A percentile compares a stretch with the other conserved stretches of the same genome.
Evolutionary conservation across 1,140 invertebrate genomes (phyloP).

Genomic region (Caerostris extrusa): DNA sequence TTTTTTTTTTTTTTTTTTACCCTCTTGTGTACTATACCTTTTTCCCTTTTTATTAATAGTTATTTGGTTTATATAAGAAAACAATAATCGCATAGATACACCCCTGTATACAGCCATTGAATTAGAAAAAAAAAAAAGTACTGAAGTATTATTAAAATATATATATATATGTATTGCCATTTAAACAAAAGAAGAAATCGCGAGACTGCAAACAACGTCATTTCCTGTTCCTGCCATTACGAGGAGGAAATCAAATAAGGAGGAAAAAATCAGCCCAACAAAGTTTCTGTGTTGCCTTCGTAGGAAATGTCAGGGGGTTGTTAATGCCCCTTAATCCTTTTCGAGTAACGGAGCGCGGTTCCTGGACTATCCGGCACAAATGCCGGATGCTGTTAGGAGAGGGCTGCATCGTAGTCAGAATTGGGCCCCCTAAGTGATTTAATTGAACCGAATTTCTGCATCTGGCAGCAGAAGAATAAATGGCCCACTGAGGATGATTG

Average conservation of each 20-base stretch:
- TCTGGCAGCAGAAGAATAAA: constrained; percentile 32
- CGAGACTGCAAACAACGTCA: too few relatives aligned
- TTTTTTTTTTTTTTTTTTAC: too few relatives aligned
- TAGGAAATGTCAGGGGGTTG: constrained; percentile 37
- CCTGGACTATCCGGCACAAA: constrained; percentile 7
- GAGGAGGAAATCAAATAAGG: constrained; percentile 64
- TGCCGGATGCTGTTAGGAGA: constrained; percentile 22
- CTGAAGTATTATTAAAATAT: too few relatives aligned
- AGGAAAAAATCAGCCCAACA: constrained; percentile 37
- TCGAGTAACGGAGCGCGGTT: constrained; percentile 63
- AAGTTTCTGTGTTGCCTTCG: background rate
- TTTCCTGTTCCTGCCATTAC: constrained; percentile 51
- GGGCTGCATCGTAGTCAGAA: background rate
- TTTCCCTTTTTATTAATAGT: too few relatives aligned
- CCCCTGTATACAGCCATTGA: too few relatives aligned
- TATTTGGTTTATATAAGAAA: too few relatives aligned
- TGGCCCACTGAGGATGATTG: background rate
- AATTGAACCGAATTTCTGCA: constrained; percentile 39
- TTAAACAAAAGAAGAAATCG: too few relatives aligned
- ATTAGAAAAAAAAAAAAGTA: too few relatives aligned
- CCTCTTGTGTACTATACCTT: too few relatives aligned
- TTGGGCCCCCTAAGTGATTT: constrained; percentile 10
- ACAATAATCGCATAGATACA: too few relatives aligned
- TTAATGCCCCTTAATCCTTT: constrained; percentile 69
- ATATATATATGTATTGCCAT: too few relatives aligned